phyloP scores from a whole-genome alignment of 2,888 invertebrate genomes.

The Aricia artaxerxes region DNA sequence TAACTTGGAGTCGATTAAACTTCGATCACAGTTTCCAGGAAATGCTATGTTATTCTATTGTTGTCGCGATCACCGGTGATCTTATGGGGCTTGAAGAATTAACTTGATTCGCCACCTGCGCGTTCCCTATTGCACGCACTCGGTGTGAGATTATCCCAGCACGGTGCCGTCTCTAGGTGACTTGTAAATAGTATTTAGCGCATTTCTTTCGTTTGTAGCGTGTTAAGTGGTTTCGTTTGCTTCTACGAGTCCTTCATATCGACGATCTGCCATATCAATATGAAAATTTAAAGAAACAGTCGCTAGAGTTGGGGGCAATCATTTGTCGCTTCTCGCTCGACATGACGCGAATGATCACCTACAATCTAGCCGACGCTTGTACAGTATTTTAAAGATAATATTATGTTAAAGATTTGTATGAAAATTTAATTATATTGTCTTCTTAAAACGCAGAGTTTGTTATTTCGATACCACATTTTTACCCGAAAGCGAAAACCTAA shows the following conservation, averaged over 20 bases:
- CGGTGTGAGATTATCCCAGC: conserved; percentile 72
- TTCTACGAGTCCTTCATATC: conserved; percentile 80
- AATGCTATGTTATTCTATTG: no score
- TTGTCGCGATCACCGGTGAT: no score
- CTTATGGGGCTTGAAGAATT: no score
- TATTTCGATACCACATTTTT: conserved; percentile 38
- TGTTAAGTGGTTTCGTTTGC: conserved; percentile 60
- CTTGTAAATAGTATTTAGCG: conserved; percentile 72
- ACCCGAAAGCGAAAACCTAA: neutral
- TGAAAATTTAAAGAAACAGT: conserved; percentile 70
- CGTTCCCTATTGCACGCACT: conserved; percentile 61
- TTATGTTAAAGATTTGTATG: conserved; percentile 90
- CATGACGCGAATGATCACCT: conserved; percentile 61
- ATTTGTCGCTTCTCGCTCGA: conserved; percentile 50
- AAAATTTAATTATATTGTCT: conserved; percentile 85
- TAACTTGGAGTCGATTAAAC: neutral
- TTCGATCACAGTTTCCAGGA: no score
- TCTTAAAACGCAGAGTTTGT: conserved; percentile 66
- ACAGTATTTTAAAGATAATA: conserved; percentile 90
- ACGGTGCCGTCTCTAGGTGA: conserved; percentile 42
- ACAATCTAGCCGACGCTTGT: conserved; percentile 76
- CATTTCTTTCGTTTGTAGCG: conserved; percentile 67
- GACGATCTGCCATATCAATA: conserved; percentile 85
- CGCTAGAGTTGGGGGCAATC: conserved; percentile 64
- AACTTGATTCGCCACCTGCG: neutral